A percentile compares a stretch with the other conserved stretches of the same genome.
These are phyloP conservation scores for Nyctereutes procyonoides DNA, from an alignment of 2,113 vertebrate genomes.

Conservation along the genomic window DNA sequence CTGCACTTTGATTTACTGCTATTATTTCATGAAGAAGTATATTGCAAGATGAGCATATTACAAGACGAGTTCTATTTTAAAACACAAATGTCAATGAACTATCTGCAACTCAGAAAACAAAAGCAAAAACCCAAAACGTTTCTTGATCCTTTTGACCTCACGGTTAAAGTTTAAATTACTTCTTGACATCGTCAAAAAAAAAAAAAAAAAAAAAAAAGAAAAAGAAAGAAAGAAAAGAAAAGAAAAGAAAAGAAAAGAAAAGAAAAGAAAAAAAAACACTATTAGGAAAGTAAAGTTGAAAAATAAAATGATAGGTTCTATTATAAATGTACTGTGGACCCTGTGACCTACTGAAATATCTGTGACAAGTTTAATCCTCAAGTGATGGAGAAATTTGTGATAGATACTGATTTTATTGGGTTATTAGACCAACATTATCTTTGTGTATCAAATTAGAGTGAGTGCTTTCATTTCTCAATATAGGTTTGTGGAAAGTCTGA, in stretches of 20 bases:
- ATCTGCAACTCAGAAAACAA: background rate
- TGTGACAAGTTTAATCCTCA: background rate
- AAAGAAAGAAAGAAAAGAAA: background rate
- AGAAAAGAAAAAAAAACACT: background rate
- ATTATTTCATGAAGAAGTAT: background rate
- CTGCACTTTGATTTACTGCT: background rate
- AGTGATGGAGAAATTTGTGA: background rate
- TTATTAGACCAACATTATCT: background rate
- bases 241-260: background rate
- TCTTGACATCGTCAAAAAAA: background rate
- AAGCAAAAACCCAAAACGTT: background rate
- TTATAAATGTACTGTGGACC: background rate
- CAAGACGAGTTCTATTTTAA: background rate
- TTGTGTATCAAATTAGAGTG: conserved; percentile 13
- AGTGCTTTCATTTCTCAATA: conserved; percentile 5
- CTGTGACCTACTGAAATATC: background rate
- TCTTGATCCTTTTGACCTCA: conserved; percentile 20
- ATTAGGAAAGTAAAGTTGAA: conserved; percentile 21
- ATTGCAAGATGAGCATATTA: background rate
- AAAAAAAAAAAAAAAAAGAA: background rate
- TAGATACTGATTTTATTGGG: background rate
- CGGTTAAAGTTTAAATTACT: conserved; percentile 40
- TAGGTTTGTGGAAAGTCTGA: background rate
- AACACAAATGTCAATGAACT: background rate
- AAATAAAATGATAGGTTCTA: background rate